Evolutionary conservation across 2,888 invertebrate species (phyloP), one percentile per base, ranked within the genome.

Genomic region (Morinoia aosen): DNA sequence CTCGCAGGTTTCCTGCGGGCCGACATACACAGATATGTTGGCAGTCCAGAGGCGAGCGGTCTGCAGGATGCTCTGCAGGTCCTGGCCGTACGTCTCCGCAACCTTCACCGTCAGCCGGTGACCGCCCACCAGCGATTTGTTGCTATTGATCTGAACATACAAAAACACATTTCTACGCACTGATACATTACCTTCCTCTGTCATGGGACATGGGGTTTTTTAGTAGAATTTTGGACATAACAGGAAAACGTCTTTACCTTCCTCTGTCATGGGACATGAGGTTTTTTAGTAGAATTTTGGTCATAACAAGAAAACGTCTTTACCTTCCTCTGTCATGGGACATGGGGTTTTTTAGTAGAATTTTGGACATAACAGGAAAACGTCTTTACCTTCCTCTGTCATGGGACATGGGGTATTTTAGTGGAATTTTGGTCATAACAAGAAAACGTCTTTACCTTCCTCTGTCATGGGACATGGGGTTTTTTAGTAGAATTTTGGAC

Each of bases 21-120:
- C 99, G 97, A 99, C 98, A 97, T 98, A 99, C 76, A 98, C 99
- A 4, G 98, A 98, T 95, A 99, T 98, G 97, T 99, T 98, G 96
- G 98, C 98, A 95, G 98, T 98, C 98, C 99, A 98, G 91, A 99
- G 97, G 39, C 98, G 98, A 0, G 99, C 99, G 58, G 99, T 99
- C 97, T 98, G 98, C 95, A 98, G 98, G 97, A 99, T 99, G 97
- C 99, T 99, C 96, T 98, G 98, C 97, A 98, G 98, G 97, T 99
- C 99, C 97, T 98, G 98, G 0, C 99, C 99, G 97, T 98, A 99
- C 0, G 99, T 99, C 97, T 99, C 99, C 1, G 98, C 98, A 58
- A 96, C 96, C 33, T 94, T 95, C 95, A 96, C 96, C 95, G 76
- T 96, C 88, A 96, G 96, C 56, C 95, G 95, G 95, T 95, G 96